Conservation (phyloP, 2,797 vertebrate species). For the Smutsia temminckii region DNA sequence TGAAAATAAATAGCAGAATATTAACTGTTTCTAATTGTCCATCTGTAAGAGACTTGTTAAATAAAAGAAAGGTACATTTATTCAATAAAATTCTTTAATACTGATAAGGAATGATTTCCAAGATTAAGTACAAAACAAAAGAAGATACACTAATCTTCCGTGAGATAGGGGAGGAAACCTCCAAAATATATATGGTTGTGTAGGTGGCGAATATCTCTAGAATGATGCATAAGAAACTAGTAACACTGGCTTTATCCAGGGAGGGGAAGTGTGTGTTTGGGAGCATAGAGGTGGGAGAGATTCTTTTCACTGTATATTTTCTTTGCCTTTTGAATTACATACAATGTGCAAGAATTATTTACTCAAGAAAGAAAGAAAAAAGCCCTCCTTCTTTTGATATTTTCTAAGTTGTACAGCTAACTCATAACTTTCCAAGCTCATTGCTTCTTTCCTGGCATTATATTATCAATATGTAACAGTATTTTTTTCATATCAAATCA, state of each 20-base stretch:
- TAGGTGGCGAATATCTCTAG: slow-evolving; percentile 1
- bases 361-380: slow-evolving; percentile 38
- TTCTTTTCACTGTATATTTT: background rate
- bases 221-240: slow-evolving; percentile 6
- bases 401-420: background rate
- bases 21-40: background rate
- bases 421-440: slow-evolving; percentile 45
- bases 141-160: background rate
- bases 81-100: background rate
- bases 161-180: background rate
- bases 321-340: slow-evolving; percentile 13
- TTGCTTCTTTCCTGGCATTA: slow-evolving; percentile 35
- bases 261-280: background rate
- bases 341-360: slow-evolving; percentile 38
- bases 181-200: background rate
- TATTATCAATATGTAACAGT: slow-evolving; percentile 34
- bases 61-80: background rate
- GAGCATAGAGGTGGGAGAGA: background rate
- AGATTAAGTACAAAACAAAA: slow-evolving; percentile 49
- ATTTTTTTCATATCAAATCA: slow-evolving; percentile 40
- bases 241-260: background rate
- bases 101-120: background rate
- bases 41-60: background rate
- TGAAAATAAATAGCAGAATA: slow-evolving; percentile 13
- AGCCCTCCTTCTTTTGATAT: background rate